These are phyloP conservation scores for Lasioglossum albipes DNA, from an alignment of 1,140 invertebrate species.

Conservation along the genomic window DNA sequence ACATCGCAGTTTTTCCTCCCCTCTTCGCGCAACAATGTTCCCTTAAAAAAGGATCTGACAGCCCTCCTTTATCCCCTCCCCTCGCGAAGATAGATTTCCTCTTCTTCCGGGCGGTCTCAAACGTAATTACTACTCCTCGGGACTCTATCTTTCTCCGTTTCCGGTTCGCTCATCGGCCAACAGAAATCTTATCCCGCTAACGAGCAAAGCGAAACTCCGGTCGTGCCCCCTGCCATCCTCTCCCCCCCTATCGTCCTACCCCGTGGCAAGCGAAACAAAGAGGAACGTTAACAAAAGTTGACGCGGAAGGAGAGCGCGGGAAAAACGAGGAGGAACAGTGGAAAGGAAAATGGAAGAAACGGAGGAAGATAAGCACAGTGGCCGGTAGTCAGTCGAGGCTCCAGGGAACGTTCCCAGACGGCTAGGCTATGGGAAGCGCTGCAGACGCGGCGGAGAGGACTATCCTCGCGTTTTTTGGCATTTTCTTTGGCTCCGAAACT, in stretches of 20 bases:
- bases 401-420: too few relatives aligned
- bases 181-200: constrained; percentile 38
- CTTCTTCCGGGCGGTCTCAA: not conserved
- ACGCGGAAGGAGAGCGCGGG: not conserved
- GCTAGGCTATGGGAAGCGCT: too few relatives aligned
- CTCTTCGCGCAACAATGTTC: not conserved
- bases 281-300: constrained; percentile 28
- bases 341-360: too few relatives aligned
- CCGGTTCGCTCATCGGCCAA: constrained; percentile 17
- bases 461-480: too few relatives aligned
- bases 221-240: too few relatives aligned
- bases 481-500: too few relatives aligned
- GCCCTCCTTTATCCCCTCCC: not conserved
- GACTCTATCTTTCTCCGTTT: not conserved
- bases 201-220: constrained; percentile 17
- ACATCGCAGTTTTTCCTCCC: constrained; percentile 10
- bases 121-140: constrained; percentile 28
- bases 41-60: not conserved
- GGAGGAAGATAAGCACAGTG: not conserved
- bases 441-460: too few relatives aligned
- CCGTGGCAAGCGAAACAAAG: constrained; percentile 6
- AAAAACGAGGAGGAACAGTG: not conserved
- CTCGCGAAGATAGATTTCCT: not conserved
- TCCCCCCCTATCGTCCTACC: too few relatives aligned
- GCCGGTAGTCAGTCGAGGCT: too few relatives aligned